Conservation (phyloP, 2,113 vertebrate genomes). For the Orcinus orca region DNA sequence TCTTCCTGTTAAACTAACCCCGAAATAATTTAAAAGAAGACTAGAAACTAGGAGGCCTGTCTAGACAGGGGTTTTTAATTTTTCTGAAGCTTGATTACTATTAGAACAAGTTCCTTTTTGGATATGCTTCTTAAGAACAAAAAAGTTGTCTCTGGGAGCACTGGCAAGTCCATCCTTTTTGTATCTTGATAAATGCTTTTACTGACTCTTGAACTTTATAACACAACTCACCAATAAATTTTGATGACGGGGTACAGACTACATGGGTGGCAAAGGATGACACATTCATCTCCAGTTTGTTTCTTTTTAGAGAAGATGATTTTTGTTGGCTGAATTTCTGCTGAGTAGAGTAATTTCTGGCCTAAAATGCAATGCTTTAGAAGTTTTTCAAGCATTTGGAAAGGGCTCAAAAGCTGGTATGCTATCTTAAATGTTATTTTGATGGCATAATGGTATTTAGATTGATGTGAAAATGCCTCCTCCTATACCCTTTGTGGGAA, state of each 20-base stretch:
- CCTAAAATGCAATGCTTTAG: conserved; percentile 41
- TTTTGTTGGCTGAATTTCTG: conserved; percentile 43
- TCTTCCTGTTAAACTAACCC: background rate
- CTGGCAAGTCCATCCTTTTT: background rate
- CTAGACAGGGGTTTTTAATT: background rate
- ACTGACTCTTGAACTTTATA: background rate
- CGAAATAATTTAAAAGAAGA: background rate
- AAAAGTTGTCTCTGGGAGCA: background rate
- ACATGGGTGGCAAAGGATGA: conserved; percentile 8
- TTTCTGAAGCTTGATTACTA: background rate
- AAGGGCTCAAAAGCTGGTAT: background rate
- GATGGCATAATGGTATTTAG: conserved; percentile 2
- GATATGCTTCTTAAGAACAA: background rate
- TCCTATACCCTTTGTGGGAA: background rate
- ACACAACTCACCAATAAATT: background rate
- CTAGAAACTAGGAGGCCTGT: background rate
- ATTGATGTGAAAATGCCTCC: background rate
- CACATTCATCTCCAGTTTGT: background rate
- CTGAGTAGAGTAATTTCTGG: conserved; percentile 27
- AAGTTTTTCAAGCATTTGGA: background rate
- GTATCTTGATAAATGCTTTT: background rate
- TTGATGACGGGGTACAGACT: background rate
- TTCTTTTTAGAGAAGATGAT: conserved; percentile 1
- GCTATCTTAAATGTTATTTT: conserved; percentile 46
- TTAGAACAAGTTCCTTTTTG: background rate